These are phyloP conservation scores for Calliphora vicina DNA, from an alignment of 1,140 invertebrate species.

Conservation along the genomic window DNA sequence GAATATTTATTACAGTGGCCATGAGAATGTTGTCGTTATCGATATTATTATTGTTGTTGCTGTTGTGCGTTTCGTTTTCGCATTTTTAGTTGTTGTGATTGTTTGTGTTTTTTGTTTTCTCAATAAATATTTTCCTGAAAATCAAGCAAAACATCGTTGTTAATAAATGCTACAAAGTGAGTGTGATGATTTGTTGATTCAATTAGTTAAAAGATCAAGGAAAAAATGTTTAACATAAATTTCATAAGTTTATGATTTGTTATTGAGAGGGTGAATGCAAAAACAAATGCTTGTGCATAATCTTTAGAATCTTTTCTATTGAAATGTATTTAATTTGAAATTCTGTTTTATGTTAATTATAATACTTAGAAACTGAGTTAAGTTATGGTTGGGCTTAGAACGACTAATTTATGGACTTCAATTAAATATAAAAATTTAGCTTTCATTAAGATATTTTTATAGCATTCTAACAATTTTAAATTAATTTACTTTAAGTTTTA, in stretches of 20 bases:
- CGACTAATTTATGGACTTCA: too few relatives aligned
- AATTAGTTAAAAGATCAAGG: slow-evolving; percentile 18
- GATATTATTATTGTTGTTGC: slow-evolving; percentile 22
- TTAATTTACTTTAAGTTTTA: too few relatives aligned
- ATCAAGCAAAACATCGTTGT: neutral
- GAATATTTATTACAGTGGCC: slow-evolving; percentile 38
- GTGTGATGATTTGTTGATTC: slow-evolving; percentile 34
- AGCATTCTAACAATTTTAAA: too few relatives aligned
- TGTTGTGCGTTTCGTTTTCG: too few relatives aligned
- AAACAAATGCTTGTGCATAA: neutral
- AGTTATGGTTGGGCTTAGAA: too few relatives aligned
- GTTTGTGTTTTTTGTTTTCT: neutral
- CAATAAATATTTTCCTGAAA: slow-evolving; percentile 5
- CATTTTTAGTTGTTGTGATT: neutral
- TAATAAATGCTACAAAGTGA: neutral
- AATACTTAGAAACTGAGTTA: too few relatives aligned
- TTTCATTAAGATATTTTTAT: too few relatives aligned
- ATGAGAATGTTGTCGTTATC: slow-evolving; percentile 24
- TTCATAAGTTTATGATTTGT: slow-evolving; percentile 29
- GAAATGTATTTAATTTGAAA: too few relatives aligned
- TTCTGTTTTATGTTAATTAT: too few relatives aligned
- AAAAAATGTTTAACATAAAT: neutral
- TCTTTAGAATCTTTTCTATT: neutral
- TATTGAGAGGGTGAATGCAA: too few relatives aligned
- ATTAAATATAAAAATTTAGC: too few relatives aligned